Evolutionary conservation across 2,888 invertebrate genomes (phyloP).

Genomic region (Coleophora flavipennella): DNA sequence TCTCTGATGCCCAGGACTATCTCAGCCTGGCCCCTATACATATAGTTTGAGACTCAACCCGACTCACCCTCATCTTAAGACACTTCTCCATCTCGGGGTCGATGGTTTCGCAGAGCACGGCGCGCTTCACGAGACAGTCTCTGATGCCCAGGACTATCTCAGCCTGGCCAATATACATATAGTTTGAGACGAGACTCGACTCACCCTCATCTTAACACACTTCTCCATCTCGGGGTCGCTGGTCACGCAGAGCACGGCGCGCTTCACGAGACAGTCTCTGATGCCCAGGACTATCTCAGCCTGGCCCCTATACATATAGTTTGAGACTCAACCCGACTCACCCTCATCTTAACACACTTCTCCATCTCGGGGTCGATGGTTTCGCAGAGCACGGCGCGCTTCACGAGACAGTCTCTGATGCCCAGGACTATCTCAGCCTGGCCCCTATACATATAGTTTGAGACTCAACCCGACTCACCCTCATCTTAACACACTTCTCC

Average conservation of each 20-base stretch:
- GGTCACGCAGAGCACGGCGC: constrained; percentile 92
- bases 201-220: constrained; percentile 91
- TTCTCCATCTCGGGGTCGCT: constrained; percentile 92
- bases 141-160: constrained; percentile 82
- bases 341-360: constrained; percentile 94
- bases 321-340: too few species aligned
- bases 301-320: too few species aligned
- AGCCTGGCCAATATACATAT: too few species aligned
- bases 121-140: constrained; percentile 87
- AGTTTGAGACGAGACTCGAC: too few species aligned
- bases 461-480: too few species aligned
- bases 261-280: constrained; percentile 85
- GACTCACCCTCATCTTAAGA: constrained; percentile 87
- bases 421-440: constrained; percentile 79
- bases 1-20: constrained; percentile 82
- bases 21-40: constrained; percentile 76
- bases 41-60: too few species aligned
- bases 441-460: too few species aligned
- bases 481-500: constrained; percentile 93
- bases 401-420: constrained; percentile 87
- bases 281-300: constrained; percentile 81
- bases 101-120: constrained; percentile 92
- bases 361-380: constrained; percentile 91
- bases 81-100: constrained; percentile 93
- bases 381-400: constrained; percentile 89